Evolutionary conservation across 2,888 invertebrate genomes (phyloP).

Genomic region (Cacoxenus indagator): DNA sequence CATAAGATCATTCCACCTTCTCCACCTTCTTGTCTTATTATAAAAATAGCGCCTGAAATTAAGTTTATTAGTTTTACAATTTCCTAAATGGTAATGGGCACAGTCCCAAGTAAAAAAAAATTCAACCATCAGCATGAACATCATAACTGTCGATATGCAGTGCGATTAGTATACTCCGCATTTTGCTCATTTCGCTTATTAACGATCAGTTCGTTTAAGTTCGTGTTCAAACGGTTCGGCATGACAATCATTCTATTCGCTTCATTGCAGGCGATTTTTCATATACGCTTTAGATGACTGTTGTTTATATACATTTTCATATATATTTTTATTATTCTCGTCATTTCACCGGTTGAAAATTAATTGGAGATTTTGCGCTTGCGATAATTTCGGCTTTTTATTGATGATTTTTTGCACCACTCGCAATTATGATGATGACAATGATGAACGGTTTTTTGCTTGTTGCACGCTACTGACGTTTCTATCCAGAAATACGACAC

Average conservation of each 20-base stretch:
- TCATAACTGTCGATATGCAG: not conserved
- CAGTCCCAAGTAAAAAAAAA: no score
- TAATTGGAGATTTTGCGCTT: constrained; percentile 47
- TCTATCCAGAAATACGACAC: no score
- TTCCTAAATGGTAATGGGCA: no score
- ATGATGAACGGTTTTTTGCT: not conserved
- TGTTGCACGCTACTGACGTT: no score
- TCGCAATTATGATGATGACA: not conserved
- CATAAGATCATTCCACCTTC: no score
- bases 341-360: constrained; percentile 29
- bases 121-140: constrained; percentile 15
- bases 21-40: no score
- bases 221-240: not conserved
- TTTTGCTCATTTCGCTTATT: not conserved
- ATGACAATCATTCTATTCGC: constrained; percentile 48
- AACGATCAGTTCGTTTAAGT: not conserved
- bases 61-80: no score
- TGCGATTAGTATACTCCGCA: not conserved
- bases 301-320: not conserved
- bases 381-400: constrained; percentile 49
- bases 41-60: no score
- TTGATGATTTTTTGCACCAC: constrained; percentile 35
- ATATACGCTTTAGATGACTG: constrained; percentile 20
- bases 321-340: no score
- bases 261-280: constrained; percentile 45